Conservation (phyloP, 2,888 invertebrate species). For the Bibio marci region DNA sequence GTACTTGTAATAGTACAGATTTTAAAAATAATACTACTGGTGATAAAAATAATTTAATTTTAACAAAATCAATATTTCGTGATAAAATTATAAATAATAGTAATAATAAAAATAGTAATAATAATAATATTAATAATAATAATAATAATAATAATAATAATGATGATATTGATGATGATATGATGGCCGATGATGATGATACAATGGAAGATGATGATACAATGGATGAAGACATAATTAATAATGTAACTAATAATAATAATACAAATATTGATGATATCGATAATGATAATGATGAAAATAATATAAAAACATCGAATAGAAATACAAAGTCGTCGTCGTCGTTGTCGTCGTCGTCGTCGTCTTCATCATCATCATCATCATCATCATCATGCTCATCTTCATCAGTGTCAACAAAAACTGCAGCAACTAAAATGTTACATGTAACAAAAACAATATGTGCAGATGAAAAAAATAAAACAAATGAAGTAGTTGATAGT, state of each 20-base stretch:
- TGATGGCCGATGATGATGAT: conserved; percentile 5
- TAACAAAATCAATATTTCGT: too few species aligned
- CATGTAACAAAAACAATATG: conserved; percentile 6
- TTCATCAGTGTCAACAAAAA: conserved; percentile 2
- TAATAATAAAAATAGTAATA: conserved; percentile 3
- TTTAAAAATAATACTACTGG: neutral
- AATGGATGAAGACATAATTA: too few species aligned
- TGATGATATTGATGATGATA: neutral
- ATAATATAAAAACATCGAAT: conserved; percentile 11
- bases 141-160: neutral
- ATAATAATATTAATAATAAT: conserved; percentile 3
- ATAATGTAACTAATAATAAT: conserved; percentile 7
- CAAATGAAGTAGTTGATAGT: conserved; percentile 16
- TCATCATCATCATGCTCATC: conserved; percentile 3
- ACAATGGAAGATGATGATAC: conserved; percentile 8
- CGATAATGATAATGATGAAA: conserved; percentile 12
- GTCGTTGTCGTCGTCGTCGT: too few species aligned
- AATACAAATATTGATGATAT: conserved; percentile 12
- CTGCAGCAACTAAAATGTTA: conserved; percentile 9
- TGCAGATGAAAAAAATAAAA: neutral
- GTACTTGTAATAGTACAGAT: neutral
- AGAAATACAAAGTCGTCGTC: too few species aligned
- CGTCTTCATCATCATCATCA: neutral
- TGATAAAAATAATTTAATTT: neutral
- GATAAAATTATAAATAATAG: neutral